Percentiles rank a stretch among this genome's conserved stretches.
Evolutionary conservation across 2,113 vertebrate species (phyloP).

Genomic region (Odontesthes bonariensis): DNA sequence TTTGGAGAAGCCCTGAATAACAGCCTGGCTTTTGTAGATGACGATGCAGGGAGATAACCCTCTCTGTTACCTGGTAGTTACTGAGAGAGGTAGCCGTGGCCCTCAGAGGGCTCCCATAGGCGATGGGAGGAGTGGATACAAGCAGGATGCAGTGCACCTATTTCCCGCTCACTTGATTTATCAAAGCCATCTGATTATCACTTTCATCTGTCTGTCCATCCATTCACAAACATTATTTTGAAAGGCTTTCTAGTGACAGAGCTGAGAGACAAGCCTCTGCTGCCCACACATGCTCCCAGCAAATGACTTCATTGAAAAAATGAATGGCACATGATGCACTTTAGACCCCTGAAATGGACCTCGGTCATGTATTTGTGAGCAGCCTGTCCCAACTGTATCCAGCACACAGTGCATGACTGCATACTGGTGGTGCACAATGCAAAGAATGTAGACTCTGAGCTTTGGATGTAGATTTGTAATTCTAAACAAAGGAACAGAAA

Average conservation of each 20-base stretch:
- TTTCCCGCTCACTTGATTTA: too few species aligned
- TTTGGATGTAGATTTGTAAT: conserved; percentile 41
- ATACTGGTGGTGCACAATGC: conserved; percentile 28
- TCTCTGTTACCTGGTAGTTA: conserved; percentile 7
- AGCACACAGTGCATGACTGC: conserved; percentile 34
- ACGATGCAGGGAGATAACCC: conserved; percentile 11
- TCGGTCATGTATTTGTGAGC: conserved; percentile 33
- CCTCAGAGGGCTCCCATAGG: conserved; percentile 46
- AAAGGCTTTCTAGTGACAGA: conserved; percentile 17
- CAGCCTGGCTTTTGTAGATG: conserved; percentile 1
- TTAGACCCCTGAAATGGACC: conserved; percentile 68
- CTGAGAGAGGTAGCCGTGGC: conserved; percentile 57
- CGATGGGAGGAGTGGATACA: conserved; percentile 27
- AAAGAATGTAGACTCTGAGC: conserved; percentile 66
- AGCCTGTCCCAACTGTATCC: conserved; percentile 4
- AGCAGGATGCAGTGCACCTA: conserved; percentile 17
- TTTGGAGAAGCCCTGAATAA: not conserved
- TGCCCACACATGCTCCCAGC: not conserved
- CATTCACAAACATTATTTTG: not conserved
- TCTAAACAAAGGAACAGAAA: conserved; percentile 30
- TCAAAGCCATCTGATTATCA: not conserved
- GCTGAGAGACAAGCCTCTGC: conserved; percentile 63
- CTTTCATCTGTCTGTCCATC: conserved; percentile 1
- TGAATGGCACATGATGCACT: conserved; percentile 76
- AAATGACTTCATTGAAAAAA: conserved; percentile 44